A percentile compares a stretch with the other conserved stretches of the same genome.
Evolutionary conservation across 30 jellyfish, hydroid and myxozoan species (phyloP).

Genomic region (Pelagia noctiluca): DNA sequence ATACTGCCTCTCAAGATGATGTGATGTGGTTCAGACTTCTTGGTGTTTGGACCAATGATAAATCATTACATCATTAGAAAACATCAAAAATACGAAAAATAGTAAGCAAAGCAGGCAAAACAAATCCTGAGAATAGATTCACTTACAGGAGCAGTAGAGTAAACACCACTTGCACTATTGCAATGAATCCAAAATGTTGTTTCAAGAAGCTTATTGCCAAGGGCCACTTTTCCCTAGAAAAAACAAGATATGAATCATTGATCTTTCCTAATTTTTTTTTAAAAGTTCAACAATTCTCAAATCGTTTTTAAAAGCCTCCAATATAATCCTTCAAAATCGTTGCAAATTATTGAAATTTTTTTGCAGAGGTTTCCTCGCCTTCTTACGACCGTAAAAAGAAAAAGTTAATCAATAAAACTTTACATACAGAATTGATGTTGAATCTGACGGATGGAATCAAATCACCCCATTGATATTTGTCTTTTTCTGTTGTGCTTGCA

Average conservation of each 20-base stretch:
- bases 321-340: too few relatives aligned
- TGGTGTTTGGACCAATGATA: too few relatives aligned
- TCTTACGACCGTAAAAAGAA: too few relatives aligned
- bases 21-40: too few relatives aligned
- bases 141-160: conserved; percentile 67
- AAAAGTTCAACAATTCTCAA: too few relatives aligned
- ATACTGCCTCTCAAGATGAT: too few relatives aligned
- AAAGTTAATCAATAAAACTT: neutral
- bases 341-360: neutral
- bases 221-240: conserved; percentile 90
- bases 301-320: too few relatives aligned
- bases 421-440: conserved; percentile 83
- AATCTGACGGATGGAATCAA: conserved; percentile 77
- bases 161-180: conserved; percentile 83
- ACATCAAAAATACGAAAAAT: neutral
- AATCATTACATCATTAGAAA: too few relatives aligned
- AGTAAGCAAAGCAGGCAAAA: neutral
- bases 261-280: too few relatives aligned
- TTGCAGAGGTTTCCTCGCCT: neutral
- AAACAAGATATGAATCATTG: neutral
- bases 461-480: conserved; percentile 66
- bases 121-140: too few relatives aligned
- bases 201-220: conserved; percentile 91
- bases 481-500: conserved; percentile 4
- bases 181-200: conserved; percentile 96